Conservation (phyloP, 2,888 invertebrate genomes). For the Melanchra persicariae region DNA sequence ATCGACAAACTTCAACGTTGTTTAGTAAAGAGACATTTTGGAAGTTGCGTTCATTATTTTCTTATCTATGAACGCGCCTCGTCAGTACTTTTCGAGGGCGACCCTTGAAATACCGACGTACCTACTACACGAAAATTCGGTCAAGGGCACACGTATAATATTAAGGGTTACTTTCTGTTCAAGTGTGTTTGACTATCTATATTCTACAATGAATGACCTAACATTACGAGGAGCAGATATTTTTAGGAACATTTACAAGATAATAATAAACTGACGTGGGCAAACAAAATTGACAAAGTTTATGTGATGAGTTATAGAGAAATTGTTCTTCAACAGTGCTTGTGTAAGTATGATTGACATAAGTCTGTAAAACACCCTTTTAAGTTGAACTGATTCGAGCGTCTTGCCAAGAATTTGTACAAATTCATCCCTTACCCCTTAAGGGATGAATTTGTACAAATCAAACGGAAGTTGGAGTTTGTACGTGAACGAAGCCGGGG, state of each 20-base stretch:
- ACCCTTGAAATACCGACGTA: slow-evolving; percentile 47
- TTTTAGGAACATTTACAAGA: slow-evolving; percentile 10
- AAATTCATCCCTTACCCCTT: slow-evolving; percentile 14
- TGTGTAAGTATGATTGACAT: not conserved
- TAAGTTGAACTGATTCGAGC: slow-evolving; percentile 16
- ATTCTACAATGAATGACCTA: slow-evolving; percentile 23
- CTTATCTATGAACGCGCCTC: slow-evolving; percentile 46
- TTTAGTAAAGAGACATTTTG: slow-evolving; percentile 47
- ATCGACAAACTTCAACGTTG: slow-evolving; percentile 39
- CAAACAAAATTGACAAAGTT: not conserved
- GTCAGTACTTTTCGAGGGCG: slow-evolving; percentile 47
- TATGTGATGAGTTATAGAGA: not conserved
- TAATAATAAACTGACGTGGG: not conserved
- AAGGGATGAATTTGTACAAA: slow-evolving; percentile 25
- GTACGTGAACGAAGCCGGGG: slow-evolving; percentile 10
- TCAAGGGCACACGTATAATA: slow-evolving; percentile 50
- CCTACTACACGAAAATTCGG: slow-evolving; percentile 49
- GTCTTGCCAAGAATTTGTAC: slow-evolving; percentile 21
- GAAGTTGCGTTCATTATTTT: slow-evolving; percentile 37
- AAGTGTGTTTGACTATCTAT: slow-evolving; percentile 36
- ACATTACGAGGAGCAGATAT: slow-evolving; percentile 22
- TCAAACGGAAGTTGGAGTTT: slow-evolving; percentile 42
- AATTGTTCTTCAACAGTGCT: not conserved
- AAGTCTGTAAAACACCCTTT: slow-evolving; percentile 25
- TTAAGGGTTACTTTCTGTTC: slow-evolving; percentile 27